phyloP scores from a whole-genome alignment of 2,797 vertebrate species.

The Chelon labrosus region DNA sequence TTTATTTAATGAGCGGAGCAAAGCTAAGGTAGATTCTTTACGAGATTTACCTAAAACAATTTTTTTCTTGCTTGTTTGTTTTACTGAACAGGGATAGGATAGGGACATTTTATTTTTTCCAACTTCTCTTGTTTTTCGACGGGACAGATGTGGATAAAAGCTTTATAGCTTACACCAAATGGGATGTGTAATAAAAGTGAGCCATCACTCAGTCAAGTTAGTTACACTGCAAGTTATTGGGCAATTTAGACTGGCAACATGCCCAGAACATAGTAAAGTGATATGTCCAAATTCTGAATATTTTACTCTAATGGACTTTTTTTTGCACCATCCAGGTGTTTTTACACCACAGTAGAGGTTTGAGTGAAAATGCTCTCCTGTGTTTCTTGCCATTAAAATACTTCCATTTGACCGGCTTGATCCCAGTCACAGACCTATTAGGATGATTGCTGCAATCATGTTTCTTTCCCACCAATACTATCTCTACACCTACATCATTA shows the following conservation, averaged over 20 bases:
- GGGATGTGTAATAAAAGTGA: slow-evolving; percentile 65
- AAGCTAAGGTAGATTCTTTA: slow-evolving; percentile 10
- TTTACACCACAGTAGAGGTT: slow-evolving; percentile 23
- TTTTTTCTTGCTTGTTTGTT: slow-evolving; percentile 12
- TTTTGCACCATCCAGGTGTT: slow-evolving; percentile 39
- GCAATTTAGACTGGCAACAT: slow-evolving; percentile 47
- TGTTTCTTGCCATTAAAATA: slow-evolving; percentile 30
- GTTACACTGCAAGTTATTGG: slow-evolving; percentile 57
- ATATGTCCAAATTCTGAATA: slow-evolving; percentile 25
- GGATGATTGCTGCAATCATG: slow-evolving; percentile 66
- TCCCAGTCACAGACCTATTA: slow-evolving; percentile 60
- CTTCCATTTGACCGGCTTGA: slow-evolving; percentile 57
- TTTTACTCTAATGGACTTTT: slow-evolving; percentile 7
- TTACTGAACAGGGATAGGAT: slow-evolving; percentile 32
- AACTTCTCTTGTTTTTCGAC: slow-evolving; percentile 49
- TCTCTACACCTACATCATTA: slow-evolving; percentile 66
- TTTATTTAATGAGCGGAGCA: slow-evolving; percentile 12
- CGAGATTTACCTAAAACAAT: slow-evolving; percentile 4
- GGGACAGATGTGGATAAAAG: slow-evolving; percentile 70
- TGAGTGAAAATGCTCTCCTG: slow-evolving; percentile 14
- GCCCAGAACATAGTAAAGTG: slow-evolving; percentile 27
- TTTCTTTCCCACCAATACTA: slow-evolving; percentile 53
- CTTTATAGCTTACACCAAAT: slow-evolving; percentile 69
- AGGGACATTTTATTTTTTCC: slow-evolving; percentile 26
- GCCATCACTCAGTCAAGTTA: slow-evolving; percentile 61